Base-by-base conservation (phyloP, 2,888 invertebrate genomes). In the Tipula helvola region DNA sequence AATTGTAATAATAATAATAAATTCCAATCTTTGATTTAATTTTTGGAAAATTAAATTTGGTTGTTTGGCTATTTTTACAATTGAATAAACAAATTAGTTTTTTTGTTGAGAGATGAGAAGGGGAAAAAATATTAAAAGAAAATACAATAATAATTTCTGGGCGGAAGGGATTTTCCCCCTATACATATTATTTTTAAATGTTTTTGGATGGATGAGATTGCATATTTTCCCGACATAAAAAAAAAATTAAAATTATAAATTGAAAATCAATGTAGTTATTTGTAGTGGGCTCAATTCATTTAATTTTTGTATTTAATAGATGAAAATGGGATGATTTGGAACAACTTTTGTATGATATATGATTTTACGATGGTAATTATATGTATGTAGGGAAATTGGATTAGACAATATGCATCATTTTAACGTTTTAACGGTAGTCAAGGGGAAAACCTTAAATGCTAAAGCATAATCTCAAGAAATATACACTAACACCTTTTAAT, bases 51-150 rank as follows among this genome's bases (percentile, higher is more conserved):
- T 71, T 71, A 71, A 71, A 71, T 71, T 71, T 71, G 71, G 71
- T 71, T 71, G 71, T 71, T 71, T 71, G 71, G 71, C 71, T 71
- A 71, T 71, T 71, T 71, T 71, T 28, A 71, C 71, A 71, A 71
- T 71, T 71, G 71, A 71, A 71, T 71, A 71, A 71, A 71, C 71
- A 71, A 71, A 71, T 71, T 71, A 71, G 71, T 71, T 71, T 71
- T 71, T 71, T 71, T 71, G 71, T 71, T 71, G 71, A 18, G 71
- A 18, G 28, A 71, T 71, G 71, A 71, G 71, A 28, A 28, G 71
- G 71, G 28, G 28, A 71, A 18, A 18, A 71, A 71, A 44, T 3
- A 1, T 52, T 71, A 28, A 28, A 71, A 28, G 28, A 71, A 71
- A 71, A 71, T 28, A 71, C 18, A 28, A 71, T 71, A 71, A 28